phyloP scores from a whole-genome alignment of 2,113 vertebrate genomes.

The Ramphastos sulfuratus region DNA sequence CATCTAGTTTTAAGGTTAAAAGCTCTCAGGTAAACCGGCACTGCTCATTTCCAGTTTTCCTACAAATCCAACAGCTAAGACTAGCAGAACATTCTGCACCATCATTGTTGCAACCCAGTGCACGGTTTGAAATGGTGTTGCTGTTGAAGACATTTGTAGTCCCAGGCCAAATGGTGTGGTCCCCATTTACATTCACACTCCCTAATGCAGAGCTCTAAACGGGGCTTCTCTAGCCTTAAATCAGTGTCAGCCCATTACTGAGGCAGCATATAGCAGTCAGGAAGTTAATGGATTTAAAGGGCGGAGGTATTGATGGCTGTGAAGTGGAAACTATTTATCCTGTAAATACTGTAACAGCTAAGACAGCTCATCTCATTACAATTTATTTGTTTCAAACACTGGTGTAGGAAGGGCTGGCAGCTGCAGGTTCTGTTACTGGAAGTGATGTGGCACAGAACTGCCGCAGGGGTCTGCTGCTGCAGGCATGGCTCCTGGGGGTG shows the following conservation, averaged over 20 bases:
- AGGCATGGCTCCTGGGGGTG: neutral
- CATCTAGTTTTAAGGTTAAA: neutral
- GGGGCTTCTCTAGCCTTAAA: conserved; percentile 33
- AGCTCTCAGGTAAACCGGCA: neutral
- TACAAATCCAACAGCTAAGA: neutral
- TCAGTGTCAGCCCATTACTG: conserved; percentile 39
- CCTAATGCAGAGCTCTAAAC: conserved; percentile 21
- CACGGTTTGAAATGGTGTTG: neutral
- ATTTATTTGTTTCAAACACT: conserved; percentile 39
- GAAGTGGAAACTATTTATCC: conserved; percentile 71
- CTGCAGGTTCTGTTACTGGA: neutral
- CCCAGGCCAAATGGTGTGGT: neutral
- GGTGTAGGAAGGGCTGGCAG: neutral
- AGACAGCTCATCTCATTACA: conserved; percentile 44
- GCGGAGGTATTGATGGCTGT: conserved; percentile 37
- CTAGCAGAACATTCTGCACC: neutral
- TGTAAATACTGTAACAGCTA: conserved; percentile 65
- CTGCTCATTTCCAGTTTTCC: neutral
- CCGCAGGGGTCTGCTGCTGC: neutral
- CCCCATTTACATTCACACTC: conserved; percentile 34
- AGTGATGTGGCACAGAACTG: neutral
- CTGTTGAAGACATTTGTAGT: neutral
- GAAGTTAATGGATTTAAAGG: conserved; percentile 63
- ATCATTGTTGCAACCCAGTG: neutral
- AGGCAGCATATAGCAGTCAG: neutral